Percentiles rank a stretch among this genome's conserved stretches.
Conservation (phyloP, 2,113 vertebrate species). For the Dicentrarchus labrax region DNA sequence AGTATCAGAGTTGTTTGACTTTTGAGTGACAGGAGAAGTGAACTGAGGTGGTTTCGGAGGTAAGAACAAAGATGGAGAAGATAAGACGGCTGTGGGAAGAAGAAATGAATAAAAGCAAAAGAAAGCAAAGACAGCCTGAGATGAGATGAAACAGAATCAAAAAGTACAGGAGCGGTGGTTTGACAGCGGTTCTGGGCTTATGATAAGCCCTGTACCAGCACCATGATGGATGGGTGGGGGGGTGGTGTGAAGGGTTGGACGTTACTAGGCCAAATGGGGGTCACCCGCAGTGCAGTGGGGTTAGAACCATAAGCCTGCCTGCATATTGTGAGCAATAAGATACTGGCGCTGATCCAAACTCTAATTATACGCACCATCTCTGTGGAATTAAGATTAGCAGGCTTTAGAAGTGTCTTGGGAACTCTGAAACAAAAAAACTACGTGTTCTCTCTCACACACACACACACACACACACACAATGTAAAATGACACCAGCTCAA, state of each 20-base stretch:
- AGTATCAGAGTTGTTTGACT: slow-evolving; percentile 4
- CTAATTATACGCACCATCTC: slow-evolving; percentile 60
- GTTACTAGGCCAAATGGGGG: slow-evolving; percentile 32
- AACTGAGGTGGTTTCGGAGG: background rate
- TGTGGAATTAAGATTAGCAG: slow-evolving; percentile 59
- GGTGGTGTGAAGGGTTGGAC: background rate
- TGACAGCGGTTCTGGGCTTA: slow-evolving; percentile 32
- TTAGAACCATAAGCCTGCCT: background rate
- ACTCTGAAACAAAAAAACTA: slow-evolving; percentile 25
- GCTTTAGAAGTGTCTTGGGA: slow-evolving; percentile 57
- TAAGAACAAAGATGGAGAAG: slow-evolving; percentile 20
- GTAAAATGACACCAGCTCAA: slow-evolving; percentile 4
- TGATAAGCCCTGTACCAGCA: slow-evolving; percentile 21
- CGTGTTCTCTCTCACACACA: background rate
- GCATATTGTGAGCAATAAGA: slow-evolving; percentile 29
- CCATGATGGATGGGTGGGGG: slow-evolving; percentile 33
- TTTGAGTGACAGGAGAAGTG: slow-evolving; percentile 6
- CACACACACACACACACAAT: slow-evolving; percentile 2
- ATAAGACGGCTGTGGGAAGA: background rate
- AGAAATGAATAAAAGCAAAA: slow-evolving; percentile 23
- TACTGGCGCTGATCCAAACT: slow-evolving; percentile 34
- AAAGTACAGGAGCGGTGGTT: background rate
- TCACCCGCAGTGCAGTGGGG: slow-evolving; percentile 42
- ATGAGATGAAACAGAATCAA: slow-evolving; percentile 54
- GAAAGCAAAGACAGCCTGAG: slow-evolving; percentile 11